Conservation (phyloP, 2,113 vertebrate genomes). For the Meleagris gallopavo region DNA sequence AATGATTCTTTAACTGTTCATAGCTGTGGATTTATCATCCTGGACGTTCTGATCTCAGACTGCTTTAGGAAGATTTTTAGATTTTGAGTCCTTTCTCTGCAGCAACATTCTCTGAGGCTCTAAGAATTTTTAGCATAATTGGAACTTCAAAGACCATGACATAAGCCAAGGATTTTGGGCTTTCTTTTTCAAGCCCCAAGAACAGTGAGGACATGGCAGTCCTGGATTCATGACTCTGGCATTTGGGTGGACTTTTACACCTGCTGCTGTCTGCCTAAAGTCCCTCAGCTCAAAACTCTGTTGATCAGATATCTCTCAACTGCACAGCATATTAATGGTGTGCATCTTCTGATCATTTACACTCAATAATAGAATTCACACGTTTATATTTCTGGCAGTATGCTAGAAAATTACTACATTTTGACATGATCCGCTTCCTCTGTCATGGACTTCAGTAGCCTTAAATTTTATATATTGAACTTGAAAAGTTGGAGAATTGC, state of each 20-base stretch:
- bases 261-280: not conserved
- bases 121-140: not conserved
- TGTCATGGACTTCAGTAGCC: not conserved
- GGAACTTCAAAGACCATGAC: not conserved
- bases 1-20: not conserved
- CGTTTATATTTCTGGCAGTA: not conserved
- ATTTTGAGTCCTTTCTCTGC: not conserved
- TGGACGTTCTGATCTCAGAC: not conserved
- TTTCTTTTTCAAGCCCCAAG: not conserved
- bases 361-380: not conserved
- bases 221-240: not conserved
- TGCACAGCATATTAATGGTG: not conserved
- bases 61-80: not conserved
- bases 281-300: not conserved
- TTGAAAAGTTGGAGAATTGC: not conserved
- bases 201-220: not conserved
- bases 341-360: not conserved
- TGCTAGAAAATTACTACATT: not conserved
- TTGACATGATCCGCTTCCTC: not conserved
- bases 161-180: not conserved
- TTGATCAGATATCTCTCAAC: not conserved
- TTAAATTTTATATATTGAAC: not conserved
- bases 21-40: not conserved
- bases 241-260: accelerated
- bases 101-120: accelerated